phyloP scores from a whole-genome alignment of 1,140 invertebrate species.

The Palaemon carinicauda region DNA sequence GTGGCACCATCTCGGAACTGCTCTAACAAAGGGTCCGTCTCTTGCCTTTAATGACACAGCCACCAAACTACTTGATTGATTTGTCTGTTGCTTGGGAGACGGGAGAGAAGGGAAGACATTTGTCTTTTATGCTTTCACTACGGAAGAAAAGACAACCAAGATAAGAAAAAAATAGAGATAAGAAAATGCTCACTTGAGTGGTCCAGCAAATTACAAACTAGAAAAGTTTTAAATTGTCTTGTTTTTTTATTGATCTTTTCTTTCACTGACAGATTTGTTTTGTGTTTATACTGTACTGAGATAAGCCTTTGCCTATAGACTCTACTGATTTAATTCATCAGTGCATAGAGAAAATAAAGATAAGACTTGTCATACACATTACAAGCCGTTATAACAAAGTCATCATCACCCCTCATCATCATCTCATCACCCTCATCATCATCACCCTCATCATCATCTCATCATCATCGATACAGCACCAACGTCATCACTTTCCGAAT shows the following conservation, averaged over 20 bases:
- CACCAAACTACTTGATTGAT: constrained; percentile 6
- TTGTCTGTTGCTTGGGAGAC: neutral
- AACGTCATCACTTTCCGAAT: neutral
- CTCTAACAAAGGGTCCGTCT: neutral
- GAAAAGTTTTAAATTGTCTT: neutral
- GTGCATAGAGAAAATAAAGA: too few relatives aligned
- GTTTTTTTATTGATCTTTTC: neutral
- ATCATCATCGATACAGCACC: neutral
- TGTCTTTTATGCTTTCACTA: neutral
- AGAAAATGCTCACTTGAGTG: neutral
- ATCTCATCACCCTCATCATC: too few relatives aligned
- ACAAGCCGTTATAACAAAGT: too few relatives aligned
- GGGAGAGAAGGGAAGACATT: neutral
- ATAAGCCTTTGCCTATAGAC: too few relatives aligned
- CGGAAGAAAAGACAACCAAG: neutral
- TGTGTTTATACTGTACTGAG: too few relatives aligned
- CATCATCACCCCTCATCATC: too few relatives aligned
- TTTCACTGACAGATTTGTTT: neutral
- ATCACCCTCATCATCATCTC: neutral
- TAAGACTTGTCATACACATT: too few relatives aligned
- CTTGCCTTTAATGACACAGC: neutral
- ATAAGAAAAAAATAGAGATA: neutral
- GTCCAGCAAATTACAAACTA: neutral
- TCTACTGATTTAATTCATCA: too few relatives aligned
- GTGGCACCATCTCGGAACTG: neutral